A percentile compares a stretch with the other conserved stretches of the same genome.
These are phyloP conservation scores for Lytechinus pictus DNA, from an alignment of 35 echinoderm and acorn worm genomes.

Conservation along the genomic window DNA sequence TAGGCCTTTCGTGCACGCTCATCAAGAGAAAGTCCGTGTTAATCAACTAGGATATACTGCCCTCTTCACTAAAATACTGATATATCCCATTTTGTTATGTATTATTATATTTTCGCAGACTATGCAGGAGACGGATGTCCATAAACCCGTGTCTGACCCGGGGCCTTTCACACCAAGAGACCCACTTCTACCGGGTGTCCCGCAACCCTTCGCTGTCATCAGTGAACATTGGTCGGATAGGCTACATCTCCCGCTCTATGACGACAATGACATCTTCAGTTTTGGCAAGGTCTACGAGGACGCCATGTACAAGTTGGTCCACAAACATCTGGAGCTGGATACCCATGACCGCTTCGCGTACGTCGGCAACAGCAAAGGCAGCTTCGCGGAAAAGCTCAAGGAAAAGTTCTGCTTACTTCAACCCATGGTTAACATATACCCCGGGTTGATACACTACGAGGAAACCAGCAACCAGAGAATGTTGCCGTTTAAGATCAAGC, in stretches of 20 bases:
- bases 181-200: constrained; percentile 58
- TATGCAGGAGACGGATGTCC: not conserved
- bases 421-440: constrained; percentile 96
- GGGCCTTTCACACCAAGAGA: constrained; percentile 39
- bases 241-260: constrained; percentile 55
- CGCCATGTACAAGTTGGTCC: constrained; percentile 81
- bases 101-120: not conserved
- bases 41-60: not conserved
- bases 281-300: constrained; percentile 92
- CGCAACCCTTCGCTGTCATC: constrained; percentile 91
- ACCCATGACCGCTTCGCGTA: constrained; percentile 95
- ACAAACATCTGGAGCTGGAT: constrained; percentile 96
- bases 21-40: too few species aligned
- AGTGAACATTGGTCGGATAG: constrained; percentile 87
- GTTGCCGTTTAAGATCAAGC: constrained; percentile 87
- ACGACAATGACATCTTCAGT: constrained; percentile 79
- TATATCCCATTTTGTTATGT: not conserved
- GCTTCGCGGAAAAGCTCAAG: constrained; percentile 83
- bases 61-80: too few species aligned
- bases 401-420: constrained; percentile 93
- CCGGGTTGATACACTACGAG: constrained; percentile 90
- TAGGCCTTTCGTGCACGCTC: too few species aligned
- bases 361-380: constrained; percentile 84
- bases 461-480: constrained; percentile 82
- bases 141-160: constrained; percentile 19